Conservation (phyloP, 2,113 vertebrate genomes). For the Barbus barbus region DNA sequence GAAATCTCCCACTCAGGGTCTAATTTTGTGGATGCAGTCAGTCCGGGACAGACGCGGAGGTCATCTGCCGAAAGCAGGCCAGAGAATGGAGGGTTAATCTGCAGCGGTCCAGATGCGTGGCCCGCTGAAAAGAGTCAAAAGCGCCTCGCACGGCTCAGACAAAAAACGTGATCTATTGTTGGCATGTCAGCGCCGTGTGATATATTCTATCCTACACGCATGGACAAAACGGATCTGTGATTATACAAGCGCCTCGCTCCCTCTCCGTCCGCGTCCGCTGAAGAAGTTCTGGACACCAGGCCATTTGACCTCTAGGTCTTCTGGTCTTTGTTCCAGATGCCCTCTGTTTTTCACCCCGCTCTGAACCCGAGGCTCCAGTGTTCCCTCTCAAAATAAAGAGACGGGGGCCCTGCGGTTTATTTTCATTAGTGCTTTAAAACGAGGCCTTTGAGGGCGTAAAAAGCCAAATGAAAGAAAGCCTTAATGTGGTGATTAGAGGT, state of each 20-base stretch:
- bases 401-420: conserved; percentile 68
- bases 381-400: conserved; percentile 73
- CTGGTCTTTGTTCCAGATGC: conserved; percentile 72
- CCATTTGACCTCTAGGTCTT: conserved; percentile 72
- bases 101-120: conserved; percentile 64
- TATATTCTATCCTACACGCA: conserved; percentile 72
- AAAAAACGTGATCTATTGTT: conserved; percentile 74
- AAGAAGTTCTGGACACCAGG: conserved; percentile 73
- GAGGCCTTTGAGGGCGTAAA: conserved; percentile 61
- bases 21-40: conserved; percentile 53
- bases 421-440: conserved; percentile 77
- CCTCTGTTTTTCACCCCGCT: conserved; percentile 71
- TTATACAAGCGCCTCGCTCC: conserved; percentile 68
- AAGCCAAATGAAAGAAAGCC: conserved; percentile 62
- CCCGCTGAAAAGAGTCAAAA: conserved; percentile 61
- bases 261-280: conserved; percentile 60
- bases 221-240: conserved; percentile 72
- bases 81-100: conserved; percentile 68
- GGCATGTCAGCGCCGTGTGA: conserved; percentile 72
- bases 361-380: conserved; percentile 64
- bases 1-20: conserved; percentile 53
- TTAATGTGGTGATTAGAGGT: conserved; percentile 70
- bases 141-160: conserved; percentile 64
- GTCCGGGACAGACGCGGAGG: conserved; percentile 50
- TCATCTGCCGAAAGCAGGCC: conserved; percentile 53